Base-by-base conservation (phyloP, 2,888 invertebrate genomes). In the Rutpela maculata region DNA sequence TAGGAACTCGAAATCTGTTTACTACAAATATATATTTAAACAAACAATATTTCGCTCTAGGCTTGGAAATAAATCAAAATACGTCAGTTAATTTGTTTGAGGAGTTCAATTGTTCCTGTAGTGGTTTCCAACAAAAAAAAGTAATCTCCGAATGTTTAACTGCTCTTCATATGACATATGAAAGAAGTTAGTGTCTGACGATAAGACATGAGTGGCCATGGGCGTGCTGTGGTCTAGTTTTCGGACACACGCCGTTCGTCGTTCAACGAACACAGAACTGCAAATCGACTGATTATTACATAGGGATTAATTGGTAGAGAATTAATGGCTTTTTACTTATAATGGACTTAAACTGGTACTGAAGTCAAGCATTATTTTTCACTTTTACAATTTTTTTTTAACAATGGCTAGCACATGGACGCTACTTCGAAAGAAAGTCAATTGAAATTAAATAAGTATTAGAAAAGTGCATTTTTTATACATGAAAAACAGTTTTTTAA, bases 101-200 rank as follows among this genome's bases (percentile, higher is more conserved):
- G n/a, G 17, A 63, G 63, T 31, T 63, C 63, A 63, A 63, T 63
- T 63, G 63, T 63, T 63, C 63, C 15, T 63, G 63, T n/a, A 63
- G 63, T 63, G 63, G 63, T 31, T 31, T 17, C 15, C 19, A 31
- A 63, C 63, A 31, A 31, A 17, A 31, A n/a, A 63, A 63, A 63
- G 26, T 3, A 63, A n/a, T 22, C n/a, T 6, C n/a, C 31, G 63
- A 63, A 63, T 35, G 15, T 31, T n/a, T 31, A n/a, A 63, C 63
- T 63, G 26, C 63, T 63, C 63, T 22, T 63, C 26, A 31, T 63
- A 31, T 63, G 63, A 63, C 63, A 63, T 63, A 63, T 17, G 63
- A 50, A 50, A 50, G 63, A n/a, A 63, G 63, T 31, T 22, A 63
- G 63, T 63, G 63, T 63, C 63, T 31, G 31, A 35, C 12, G 63